Base-by-base conservation (phyloP, 2,888 invertebrate genomes). In the Colletes collaris region DNA sequence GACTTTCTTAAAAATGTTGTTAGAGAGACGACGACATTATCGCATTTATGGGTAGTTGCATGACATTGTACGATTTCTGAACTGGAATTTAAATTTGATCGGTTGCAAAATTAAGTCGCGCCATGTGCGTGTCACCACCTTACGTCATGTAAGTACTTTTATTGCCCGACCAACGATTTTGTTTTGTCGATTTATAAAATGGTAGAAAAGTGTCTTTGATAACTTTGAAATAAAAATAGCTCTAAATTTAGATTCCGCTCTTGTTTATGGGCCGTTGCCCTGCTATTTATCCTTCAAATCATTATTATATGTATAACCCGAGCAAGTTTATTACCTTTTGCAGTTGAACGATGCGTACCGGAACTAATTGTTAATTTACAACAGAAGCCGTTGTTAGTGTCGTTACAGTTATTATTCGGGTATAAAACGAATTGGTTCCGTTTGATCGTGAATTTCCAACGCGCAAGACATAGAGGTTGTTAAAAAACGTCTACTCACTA, bases 281-380 rank as follows among this genome's bases (percentile, higher is more conserved):
- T 69, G 46, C 56, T 35, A n/a, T 49, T 66, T 53, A 62, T 66
- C 66, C 74, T 69, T 74, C 66, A 40, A 19, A 69, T 58, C 53
- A 37, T 49, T 69, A 69, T 80, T 80, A 80, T 79, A 16, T 16
- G 16, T 16, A 74, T 80, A 79, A 80, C 63, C 69, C 63, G 16
- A 55, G 63, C 52, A 44, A 68, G 59, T 65, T 68, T 72, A 67
- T 73, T 73, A 75, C 50, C 66, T 70, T 64, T 55, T 37, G 37
- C 56, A 59, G 53, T 59, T 58, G 27, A 37, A 66, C 69, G 37
- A 19, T 50, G 8, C 10, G 44, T 35, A 37, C 40, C 27, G 7
- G 49, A 16, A 63, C 46, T 27, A 58, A 68, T 68, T 64, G 55
- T 76, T 49, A n/a, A 53, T 60, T 59, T 67, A 59, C 4, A 46